Evolutionary conservation across 1,140 invertebrate species (phyloP).

Genomic region (Phortica variegata): DNA sequence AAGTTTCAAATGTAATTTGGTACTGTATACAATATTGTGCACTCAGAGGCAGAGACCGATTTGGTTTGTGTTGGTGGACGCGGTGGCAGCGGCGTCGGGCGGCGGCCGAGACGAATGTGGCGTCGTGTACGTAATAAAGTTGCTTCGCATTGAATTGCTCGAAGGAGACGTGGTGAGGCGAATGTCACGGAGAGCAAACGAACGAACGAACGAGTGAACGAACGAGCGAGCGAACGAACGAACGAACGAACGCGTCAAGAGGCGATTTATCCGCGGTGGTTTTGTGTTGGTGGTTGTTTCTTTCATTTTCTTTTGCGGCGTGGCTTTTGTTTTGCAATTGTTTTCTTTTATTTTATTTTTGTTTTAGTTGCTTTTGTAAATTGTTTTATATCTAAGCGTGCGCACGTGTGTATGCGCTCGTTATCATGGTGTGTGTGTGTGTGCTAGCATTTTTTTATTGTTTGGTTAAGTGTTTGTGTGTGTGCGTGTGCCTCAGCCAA

Average conservation of each 20-base stretch:
- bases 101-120: slow-evolving; percentile 10
- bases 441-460: background rate
- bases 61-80: too few species aligned
- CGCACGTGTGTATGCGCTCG: too few species aligned
- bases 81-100: slow-evolving; percentile 13
- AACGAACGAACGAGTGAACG: too few species aligned
- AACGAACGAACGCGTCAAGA: too few species aligned
- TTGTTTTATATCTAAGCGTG: too few species aligned
- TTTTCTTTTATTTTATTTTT: slow-evolving; percentile 20
- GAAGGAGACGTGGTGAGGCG: too few species aligned
- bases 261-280: too few species aligned
- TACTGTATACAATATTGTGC: slow-evolving; percentile 56
- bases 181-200: too few species aligned
- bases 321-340: slow-evolving; percentile 50
- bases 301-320: slow-evolving; percentile 55
- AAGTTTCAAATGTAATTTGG: slow-evolving; percentile 57
- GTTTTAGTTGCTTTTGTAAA: slow-evolving; percentile 2
- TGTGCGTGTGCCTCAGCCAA: slow-evolving; percentile 31
- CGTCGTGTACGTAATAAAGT: slow-evolving; percentile 17
- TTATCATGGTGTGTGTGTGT: slow-evolving; percentile 4
- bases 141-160: too few species aligned
- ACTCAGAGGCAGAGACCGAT: slow-evolving; percentile 30
- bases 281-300: slow-evolving; percentile 26
- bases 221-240: too few species aligned
- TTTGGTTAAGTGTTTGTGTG: slow-evolving; percentile 3